Evolutionary conservation across 1,140 invertebrate species (phyloP).

Genomic region (Homalodisca vitripennis): DNA sequence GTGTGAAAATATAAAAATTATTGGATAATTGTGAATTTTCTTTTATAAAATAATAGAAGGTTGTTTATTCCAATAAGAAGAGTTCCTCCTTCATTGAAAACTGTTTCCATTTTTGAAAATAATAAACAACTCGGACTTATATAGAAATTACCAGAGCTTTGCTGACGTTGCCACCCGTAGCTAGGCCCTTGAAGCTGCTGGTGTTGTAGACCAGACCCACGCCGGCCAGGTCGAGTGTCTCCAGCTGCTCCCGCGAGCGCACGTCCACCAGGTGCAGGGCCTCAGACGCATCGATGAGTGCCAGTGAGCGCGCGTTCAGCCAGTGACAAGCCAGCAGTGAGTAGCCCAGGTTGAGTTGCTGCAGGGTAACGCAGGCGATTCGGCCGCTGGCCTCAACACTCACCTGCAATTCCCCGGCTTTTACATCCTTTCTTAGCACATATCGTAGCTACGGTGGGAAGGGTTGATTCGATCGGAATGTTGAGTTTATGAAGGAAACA

Average conservation of each 20-base stretch:
- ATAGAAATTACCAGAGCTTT: conserved; percentile 63
- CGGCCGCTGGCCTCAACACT: conserved; percentile 36
- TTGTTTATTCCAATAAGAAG: too few relatives aligned
- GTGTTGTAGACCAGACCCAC: conserved; percentile 88
- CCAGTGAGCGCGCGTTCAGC: conserved; percentile 84
- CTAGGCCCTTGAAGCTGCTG: conserved; percentile 86
- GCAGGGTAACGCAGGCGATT: conserved; percentile 37
- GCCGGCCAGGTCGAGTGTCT: conserved; percentile 76
- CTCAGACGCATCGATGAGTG: conserved; percentile 81
- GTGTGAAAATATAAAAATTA: too few relatives aligned
- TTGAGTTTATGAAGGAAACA: too few relatives aligned
- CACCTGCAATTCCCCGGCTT: too few relatives aligned
- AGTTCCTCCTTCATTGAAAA: too few relatives aligned
- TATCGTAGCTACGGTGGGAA: too few relatives aligned
- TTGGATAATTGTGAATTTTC: too few relatives aligned
- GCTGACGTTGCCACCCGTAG: conserved; percentile 77
- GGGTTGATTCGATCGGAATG: too few relatives aligned
- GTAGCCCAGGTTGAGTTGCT: conserved; percentile 44
- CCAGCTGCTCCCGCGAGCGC: conserved; percentile 79
- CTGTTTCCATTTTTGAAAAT: too few relatives aligned
- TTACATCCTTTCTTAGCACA: too few relatives aligned
- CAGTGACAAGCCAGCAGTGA: conserved; percentile 65
- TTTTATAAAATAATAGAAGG: too few relatives aligned
- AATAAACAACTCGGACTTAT: too few relatives aligned
- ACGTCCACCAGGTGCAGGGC: conserved; percentile 88